Evolutionary conservation across 2,113 vertebrate species (phyloP), one percentile per base, ranked within the genome.

Genomic region (Talpa occidentalis): DNA sequence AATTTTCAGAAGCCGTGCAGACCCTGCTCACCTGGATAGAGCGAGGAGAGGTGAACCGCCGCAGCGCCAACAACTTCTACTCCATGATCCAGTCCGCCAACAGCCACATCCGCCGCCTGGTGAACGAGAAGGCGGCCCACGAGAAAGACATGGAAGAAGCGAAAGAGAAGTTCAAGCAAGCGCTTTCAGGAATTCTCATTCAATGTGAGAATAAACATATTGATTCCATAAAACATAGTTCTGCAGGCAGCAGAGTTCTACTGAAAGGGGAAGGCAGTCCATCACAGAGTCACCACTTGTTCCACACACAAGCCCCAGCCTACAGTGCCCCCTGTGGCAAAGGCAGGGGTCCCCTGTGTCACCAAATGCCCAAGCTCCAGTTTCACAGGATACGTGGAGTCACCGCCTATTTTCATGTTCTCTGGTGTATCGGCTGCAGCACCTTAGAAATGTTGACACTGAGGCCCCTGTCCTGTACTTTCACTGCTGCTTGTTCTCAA

Each of bases 31-130:
- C 99, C 69, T 99, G 99, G 99, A 98, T 99, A 96, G 99, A 99
- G 35, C 98, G 99, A 9, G 99, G 99, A 0, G 99, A 99, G 72
- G 99, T 99, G 92, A 99, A 99, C 98, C 99, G 99, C 35, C 98
- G 99, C 72, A 99, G 99, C 1, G 99, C 99, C 97, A 99, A 99
- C 98, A 99, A 99, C 98, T 99, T 99, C 98, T 99, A 99, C 97
- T 99, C 99, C 93, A 99, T 99, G 99, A 99, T 99, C 98, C 99
- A 99, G 97, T 99, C 99, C 0, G 99, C 99, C 92, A 99, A 99
- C 97, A 99, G 99, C 98, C 99, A 99, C 88, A 97, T 99, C 93
- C 99, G 99, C 85, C 98, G 99, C 32, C 98, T 99, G 37, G 98
- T 99, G 95, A 98, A 98, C 0, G 99, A 99, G 98, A 99, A 99